Evolutionary conservation across 2,113 vertebrate species (phyloP), one percentile per base, ranked within the genome.

Genomic region (Corydoras maculifer): DNA sequence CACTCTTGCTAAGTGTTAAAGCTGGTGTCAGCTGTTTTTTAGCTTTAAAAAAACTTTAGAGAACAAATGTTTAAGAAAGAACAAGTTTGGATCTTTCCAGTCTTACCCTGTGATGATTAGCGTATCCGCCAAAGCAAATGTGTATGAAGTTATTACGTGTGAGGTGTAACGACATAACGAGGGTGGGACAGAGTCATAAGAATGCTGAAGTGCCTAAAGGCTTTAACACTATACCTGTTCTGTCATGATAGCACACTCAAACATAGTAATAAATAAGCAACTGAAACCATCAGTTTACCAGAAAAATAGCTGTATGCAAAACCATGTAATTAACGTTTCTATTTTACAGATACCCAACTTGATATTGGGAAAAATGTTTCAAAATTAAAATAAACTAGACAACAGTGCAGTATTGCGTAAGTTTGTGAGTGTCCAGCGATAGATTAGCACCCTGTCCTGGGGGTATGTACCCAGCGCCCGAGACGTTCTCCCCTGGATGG

Each of bases 141-240:
- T 63, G 67, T 48, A 43, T 53, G 30, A 14, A 57, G 30, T 66
- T 67, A 43, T 30, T 29, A 62, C 31, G 43, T 66, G 29, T n/a
- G 29, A 18, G 43, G 10, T 14, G 12, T 59, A 14, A 18, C 48
- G 50, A 11, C 13, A 25, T 48, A 7, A 4, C 32, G 32, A 30
- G 68, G 72, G 65, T 54, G 72, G 59, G 65, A 68, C 72, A 48
- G 55, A 60, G 30, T 18, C 15, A 60, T 51, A 51, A 43, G 18
- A 54, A 66, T 66, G 65, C 53, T 58, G 32, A 66, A 55, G 1
- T 43, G 72, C 50, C 58, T 54, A 50, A n/a, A 60, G 58, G 30
- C 3, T 60, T 61, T 10, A 54, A 43, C 31, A 53, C 53, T 53
- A n/a, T 57, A n/a, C 72, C 64, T 73, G 58, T 57, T 58, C 15